Evolutionary conservation across 2,888 invertebrate genomes (phyloP), one percentile per base, ranked within the genome.

Genomic region (Deilephila elpenor): DNA sequence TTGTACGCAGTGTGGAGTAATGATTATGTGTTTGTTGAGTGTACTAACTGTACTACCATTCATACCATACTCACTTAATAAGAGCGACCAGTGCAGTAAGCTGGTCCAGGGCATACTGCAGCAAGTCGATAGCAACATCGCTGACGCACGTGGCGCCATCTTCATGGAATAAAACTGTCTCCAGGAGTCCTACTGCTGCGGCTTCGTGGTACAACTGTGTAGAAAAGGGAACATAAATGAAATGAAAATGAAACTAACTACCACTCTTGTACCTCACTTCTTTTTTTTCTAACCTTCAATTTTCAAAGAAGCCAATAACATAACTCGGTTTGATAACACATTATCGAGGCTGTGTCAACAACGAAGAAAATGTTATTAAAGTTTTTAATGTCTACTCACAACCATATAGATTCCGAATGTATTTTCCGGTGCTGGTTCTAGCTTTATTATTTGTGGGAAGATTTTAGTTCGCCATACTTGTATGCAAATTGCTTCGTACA

Each of bases 381-480:
- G 11, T 56, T 32, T 32, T 29, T 5, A 53, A 7, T 17, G n/a
- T 56, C 19, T 53, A 71, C 95, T 95, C 88, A 97, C 96, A 84
- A 97, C 96, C 84, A 97, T 97, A 82, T 98, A 98, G 67, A 97
- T 95, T 17, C 97, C 95, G 84, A 98, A 97, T 5, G 97, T 96
- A 77, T 96, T 96, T 62, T 95, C 89, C 0, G 97, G 96, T 71
- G 96, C 95, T 0, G 96, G 95, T 80, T 96, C 95, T 20, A 96
- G 86, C 83, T 97, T 96, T 44, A 97, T 84, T n/a, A 98, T 93
- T 85, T 96, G 95, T 0, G 98, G 97, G 80, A 98, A 96, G 32
- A 98, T 95, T 85, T 97, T 97, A 74, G 96, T 94, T 79, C 97
- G 97, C 98, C 98, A 99, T 56, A 98, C 94, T 86, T 96, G 97